Evolutionary conservation across 1,140 invertebrate genomes (phyloP).

Genomic region (Pogonomyrmex barbatus): DNA sequence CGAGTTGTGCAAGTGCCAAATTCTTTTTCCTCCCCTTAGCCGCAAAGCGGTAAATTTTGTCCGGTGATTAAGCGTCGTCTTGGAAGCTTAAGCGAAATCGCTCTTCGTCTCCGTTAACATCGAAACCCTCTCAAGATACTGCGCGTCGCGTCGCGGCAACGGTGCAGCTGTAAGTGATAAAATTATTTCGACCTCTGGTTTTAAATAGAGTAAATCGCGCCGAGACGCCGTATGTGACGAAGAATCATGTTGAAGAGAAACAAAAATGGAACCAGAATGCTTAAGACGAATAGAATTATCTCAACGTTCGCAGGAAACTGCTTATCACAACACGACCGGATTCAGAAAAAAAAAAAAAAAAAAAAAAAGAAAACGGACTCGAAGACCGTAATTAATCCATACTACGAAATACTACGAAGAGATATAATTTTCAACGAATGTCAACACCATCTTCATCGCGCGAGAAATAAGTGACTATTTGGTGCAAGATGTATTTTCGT

Average conservation of each 20-base stretch:
- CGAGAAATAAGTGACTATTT: conserved; percentile 25
- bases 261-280: conserved; percentile 25
- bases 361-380: not conserved
- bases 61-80: conserved; percentile 72
- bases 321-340: conserved; percentile 42
- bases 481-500: not conserved
- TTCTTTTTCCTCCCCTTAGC: conserved; percentile 45
- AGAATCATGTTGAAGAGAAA: conserved; percentile 47
- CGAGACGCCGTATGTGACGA: conserved; percentile 9
- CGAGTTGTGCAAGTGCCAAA: conserved; percentile 1
- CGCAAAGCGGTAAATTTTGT: conserved; percentile 68
- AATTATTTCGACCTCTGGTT: conserved; percentile 75
- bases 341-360: not conserved
- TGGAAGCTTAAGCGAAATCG: conserved; percentile 71
- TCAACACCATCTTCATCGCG: conserved; percentile 37
- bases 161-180: conserved; percentile 77
- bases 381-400: conserved; percentile 53
- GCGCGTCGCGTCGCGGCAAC: conserved; percentile 1
- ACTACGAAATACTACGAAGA: conserved; percentile 26
- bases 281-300: conserved; percentile 58
- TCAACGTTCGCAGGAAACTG: conserved; percentile 36
- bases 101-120: conserved; percentile 75
- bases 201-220: conserved; percentile 72
- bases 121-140: conserved; percentile 73
- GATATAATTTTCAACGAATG: conserved; percentile 38